These are phyloP conservation scores for Drosophila lini DNA, from an alignment of 1,140 invertebrate species.

Conservation along the genomic window DNA sequence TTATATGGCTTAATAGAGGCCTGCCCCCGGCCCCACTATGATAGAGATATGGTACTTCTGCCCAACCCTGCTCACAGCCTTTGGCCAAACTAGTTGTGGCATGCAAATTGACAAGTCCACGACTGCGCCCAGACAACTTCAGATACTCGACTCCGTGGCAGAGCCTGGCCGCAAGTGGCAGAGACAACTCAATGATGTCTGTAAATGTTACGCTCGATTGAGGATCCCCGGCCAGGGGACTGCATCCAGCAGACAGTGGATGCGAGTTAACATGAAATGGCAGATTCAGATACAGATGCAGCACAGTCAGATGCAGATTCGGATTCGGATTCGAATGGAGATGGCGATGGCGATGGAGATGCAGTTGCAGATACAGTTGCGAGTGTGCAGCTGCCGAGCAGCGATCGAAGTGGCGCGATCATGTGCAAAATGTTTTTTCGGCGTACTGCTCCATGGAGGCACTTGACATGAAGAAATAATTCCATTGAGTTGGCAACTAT, in stretches of 20 bases:
- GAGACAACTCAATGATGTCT: constrained; percentile 65
- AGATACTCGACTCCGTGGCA: constrained; percentile 28
- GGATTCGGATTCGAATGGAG: constrained; percentile 32
- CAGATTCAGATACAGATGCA: constrained; percentile 47
- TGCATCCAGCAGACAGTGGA: constrained; percentile 24
- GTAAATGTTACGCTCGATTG: constrained; percentile 67
- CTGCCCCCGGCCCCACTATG: background rate
- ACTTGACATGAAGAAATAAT: constrained; percentile 81
- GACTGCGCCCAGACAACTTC: constrained; percentile 42
- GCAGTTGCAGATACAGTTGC: constrained; percentile 46
- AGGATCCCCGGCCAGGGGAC: constrained; percentile 47
- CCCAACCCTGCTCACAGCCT: constrained; percentile 11
- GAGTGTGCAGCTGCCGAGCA: constrained; percentile 40
- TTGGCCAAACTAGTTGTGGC: constrained; percentile 44
- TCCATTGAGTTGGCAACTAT: constrained; percentile 79
- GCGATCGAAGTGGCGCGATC: constrained; percentile 53
- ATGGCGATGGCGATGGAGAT: constrained; percentile 37
- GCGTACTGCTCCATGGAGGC: constrained; percentile 48
- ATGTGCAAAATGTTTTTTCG: constrained; percentile 61
- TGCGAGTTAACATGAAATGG: constrained; percentile 45
- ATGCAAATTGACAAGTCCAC: constrained; percentile 42
- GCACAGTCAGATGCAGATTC: constrained; percentile 23
- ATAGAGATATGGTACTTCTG: constrained; percentile 13
- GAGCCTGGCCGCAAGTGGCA: constrained; percentile 48
- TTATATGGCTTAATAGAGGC: constrained; percentile 3